Conservation (phyloP, 2,113 vertebrate genomes). For the Enhydra lutris region DNA sequence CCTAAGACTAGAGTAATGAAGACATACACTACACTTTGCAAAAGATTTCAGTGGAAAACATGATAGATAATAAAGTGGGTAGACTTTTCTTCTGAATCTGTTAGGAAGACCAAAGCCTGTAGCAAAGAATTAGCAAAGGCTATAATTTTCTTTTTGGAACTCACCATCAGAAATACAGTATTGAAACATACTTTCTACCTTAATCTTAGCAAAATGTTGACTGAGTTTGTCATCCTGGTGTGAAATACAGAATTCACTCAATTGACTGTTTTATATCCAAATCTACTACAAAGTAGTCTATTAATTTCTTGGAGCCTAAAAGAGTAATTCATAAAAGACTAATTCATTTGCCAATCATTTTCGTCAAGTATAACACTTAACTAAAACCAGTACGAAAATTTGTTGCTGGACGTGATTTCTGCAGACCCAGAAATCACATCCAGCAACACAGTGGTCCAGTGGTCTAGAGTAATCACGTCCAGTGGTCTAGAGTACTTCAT, state of each 20-base stretch:
- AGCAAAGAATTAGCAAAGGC: background rate
- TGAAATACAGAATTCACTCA: constrained; percentile 3
- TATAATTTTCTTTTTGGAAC: constrained; percentile 12
- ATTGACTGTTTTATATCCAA: background rate
- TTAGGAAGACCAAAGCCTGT: background rate
- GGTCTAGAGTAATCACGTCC: background rate
- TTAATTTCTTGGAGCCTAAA: background rate
- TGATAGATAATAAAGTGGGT: background rate
- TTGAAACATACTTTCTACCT: background rate
- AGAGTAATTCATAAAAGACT: background rate
- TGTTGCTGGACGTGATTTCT: background rate
- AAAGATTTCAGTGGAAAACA: background rate
- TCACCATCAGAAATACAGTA: background rate
- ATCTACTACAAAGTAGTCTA: background rate
- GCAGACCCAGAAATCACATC: background rate
- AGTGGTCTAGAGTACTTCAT: background rate
- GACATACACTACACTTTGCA: background rate
- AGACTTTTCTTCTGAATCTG: background rate
- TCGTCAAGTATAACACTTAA: background rate
- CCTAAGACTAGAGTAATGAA: background rate
- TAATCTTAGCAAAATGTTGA: constrained; percentile 20
- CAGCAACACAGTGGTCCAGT: background rate
- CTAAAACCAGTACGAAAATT: background rate
- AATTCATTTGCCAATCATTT: background rate
- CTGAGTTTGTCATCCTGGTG: background rate